Evolutionary conservation across 1,140 invertebrate species (phyloP).

Genomic region (Xylocopa sonorina): DNA sequence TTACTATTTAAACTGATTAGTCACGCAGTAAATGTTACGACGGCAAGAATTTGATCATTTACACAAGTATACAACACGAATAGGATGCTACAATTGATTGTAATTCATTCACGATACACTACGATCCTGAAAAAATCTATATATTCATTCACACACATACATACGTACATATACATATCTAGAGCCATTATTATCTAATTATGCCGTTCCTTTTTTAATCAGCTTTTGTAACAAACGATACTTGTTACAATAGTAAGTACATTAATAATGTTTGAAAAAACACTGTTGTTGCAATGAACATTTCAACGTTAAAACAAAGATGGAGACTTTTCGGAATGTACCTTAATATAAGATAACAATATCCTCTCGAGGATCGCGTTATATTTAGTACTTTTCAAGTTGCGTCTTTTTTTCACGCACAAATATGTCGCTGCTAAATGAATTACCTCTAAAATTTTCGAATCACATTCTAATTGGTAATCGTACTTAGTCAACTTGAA

Average conservation of each 20-base stretch:
- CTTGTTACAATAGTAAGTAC: slow-evolving; percentile 58
- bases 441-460: slow-evolving; percentile 23
- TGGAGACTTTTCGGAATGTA: slow-evolving; percentile 58
- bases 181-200: slow-evolving; percentile 45
- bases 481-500: slow-evolving; percentile 38
- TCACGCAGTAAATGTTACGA: slow-evolving; percentile 51
- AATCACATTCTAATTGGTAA: slow-evolving; percentile 44
- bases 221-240: slow-evolving; percentile 39
- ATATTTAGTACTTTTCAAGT: background rate
- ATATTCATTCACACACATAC: slow-evolving; percentile 15
- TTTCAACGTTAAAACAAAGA: slow-evolving; percentile 44
- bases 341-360: slow-evolving; percentile 58
- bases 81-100: background rate
- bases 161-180: slow-evolving; percentile 21
- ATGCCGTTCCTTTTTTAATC: slow-evolving; percentile 21
- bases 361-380: slow-evolving; percentile 11
- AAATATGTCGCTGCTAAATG: slow-evolving; percentile 19
- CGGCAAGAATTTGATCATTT: slow-evolving; percentile 54
- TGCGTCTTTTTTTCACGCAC: background rate
- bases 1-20: slow-evolving; percentile 60
- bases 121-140: background rate
- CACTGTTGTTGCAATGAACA: slow-evolving; percentile 47
- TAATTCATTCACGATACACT: background rate
- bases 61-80: slow-evolving; percentile 52
- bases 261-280: slow-evolving; percentile 62